Base-by-base conservation (phyloP, 2,113 vertebrate genomes). In the Nycticebus coucang region DNA sequence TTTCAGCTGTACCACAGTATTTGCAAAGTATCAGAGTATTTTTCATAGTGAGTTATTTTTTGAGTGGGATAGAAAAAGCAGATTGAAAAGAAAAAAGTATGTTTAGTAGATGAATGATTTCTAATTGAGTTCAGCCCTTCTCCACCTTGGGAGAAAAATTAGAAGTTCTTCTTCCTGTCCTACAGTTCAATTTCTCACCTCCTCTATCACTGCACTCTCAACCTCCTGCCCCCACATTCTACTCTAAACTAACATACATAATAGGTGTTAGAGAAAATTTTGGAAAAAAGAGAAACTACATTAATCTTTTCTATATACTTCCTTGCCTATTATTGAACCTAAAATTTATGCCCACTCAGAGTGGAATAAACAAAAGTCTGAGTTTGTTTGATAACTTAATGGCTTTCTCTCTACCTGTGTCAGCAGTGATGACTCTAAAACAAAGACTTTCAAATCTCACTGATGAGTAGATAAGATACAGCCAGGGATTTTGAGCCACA, bases 191-290 rank as follows among this genome's bases (percentile, higher is more conserved):
- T 30, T 13, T 0, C 59, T 12, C 15, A 24, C 2, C 11, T 55
- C 33, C 28, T 41, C 62, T 1, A 30, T 22, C 7, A 33, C 11
- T 21, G 45, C 7, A 24, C 30, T 2, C 22, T 92, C 37, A 33
- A 5, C 5, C 0, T 30, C 6, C 24, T 9, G 41, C 60, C 3
- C 5, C 8, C 33, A 88, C 0, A 26, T 11, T 59, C 3, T 59
- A 4, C 10, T 79, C 19, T 22, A 69, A 4, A n/a, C 12, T 71
- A 33, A 72, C 1, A 45, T 74, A 82, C 1, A 7, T 35, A 55
- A 83, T 3, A 91, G 0, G 1, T 69, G 22, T 50, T n/a, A 92
- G n/a, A 91, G 5, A 86, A 53, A 2, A 8, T 72, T 45, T 45
- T 6, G 0, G 10, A 17, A 60, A 74, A 71, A 86, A 74, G 19